These are phyloP conservation scores for Emydura subglobosa DNA, from an alignment of 2,113 vertebrate genomes.

Conservation along the genomic window DNA sequence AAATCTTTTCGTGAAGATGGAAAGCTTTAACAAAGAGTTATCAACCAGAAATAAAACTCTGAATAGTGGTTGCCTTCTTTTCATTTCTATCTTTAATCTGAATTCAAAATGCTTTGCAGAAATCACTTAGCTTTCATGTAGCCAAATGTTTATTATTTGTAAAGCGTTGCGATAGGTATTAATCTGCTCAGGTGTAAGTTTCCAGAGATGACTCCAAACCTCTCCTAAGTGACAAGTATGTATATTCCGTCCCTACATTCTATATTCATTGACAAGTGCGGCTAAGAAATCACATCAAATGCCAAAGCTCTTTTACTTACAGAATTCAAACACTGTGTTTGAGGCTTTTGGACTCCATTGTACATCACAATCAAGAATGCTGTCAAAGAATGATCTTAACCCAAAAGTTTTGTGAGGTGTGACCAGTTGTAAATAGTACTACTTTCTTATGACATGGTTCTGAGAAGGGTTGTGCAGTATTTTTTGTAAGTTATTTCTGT, in stretches of 20 bases:
- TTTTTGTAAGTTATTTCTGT: not conserved
- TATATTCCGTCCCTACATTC: not conserved
- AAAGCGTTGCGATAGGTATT: not conserved
- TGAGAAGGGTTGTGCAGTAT: not conserved
- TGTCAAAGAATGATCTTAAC: not conserved
- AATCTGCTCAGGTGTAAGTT: not conserved
- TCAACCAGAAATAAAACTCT: not conserved
- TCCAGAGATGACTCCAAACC: not conserved
- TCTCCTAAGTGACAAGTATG: not conserved
- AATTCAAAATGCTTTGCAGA: not conserved
- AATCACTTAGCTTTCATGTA: not conserved
- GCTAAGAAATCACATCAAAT: not conserved
- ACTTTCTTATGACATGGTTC: not conserved
- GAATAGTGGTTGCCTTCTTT: not conserved
- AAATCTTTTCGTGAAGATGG: not conserved
- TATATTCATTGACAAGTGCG: not conserved
- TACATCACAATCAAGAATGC: not conserved
- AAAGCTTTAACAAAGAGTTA: not conserved
- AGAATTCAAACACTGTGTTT: not conserved
- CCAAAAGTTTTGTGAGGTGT: not conserved
- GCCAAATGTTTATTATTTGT: not conserved
- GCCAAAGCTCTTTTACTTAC: not conserved
- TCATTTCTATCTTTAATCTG: not conserved
- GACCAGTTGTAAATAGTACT: not conserved
- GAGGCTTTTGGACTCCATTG: not conserved